Evolutionary conservation across 2,113 vertebrate genomes (phyloP), one percentile per base, ranked within the genome.

Genomic region (Pardalotus punctatus): DNA sequence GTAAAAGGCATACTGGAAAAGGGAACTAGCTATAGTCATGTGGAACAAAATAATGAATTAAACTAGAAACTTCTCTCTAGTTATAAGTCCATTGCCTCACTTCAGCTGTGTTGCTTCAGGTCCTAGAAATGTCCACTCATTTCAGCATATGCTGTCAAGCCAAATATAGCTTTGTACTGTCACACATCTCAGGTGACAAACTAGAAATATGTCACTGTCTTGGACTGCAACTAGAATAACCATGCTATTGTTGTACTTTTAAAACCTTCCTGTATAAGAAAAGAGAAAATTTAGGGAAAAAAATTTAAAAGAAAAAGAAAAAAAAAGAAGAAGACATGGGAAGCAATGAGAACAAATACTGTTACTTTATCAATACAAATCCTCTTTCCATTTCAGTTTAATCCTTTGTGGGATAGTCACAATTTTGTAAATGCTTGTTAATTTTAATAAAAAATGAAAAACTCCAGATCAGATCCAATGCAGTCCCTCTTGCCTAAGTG

Each of bases 301-400:
- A n/a, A n/a, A n/a, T n/a, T n/a, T n/a, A n/a, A n/a, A n/a, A n/a
- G 11, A 5, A 6, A 58, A 35, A 45, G 43, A 27, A 29, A 27
- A 15, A 29, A 29, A 20, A 12, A 6, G 3, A 5, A n/a, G 1
- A 31, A 7, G 6, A 38, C 5, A 8, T 15, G 19, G 47, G 43
- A 86, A 83, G 27, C 29, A 73, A 64, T 17, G 45, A 53, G 28
- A 91, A 45, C 22, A 83, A 66, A 67, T 8, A 8, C 14, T 42
- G 24, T 28, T 14, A 35, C 9, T 45, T 74, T 9, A 76, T 10
- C 6, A 38, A 36, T 66, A 50, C 10, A 53, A 36, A 36, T 24
- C 1, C 8, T 33, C 70, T 38, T 29, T 25, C 38, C 11, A 45
- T 61, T 76, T 45, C 43, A 17, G 5, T 50, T 67, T 58, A 93